Conservation (phyloP, 1,140 invertebrate genomes). For the Battus philenor region DNA sequence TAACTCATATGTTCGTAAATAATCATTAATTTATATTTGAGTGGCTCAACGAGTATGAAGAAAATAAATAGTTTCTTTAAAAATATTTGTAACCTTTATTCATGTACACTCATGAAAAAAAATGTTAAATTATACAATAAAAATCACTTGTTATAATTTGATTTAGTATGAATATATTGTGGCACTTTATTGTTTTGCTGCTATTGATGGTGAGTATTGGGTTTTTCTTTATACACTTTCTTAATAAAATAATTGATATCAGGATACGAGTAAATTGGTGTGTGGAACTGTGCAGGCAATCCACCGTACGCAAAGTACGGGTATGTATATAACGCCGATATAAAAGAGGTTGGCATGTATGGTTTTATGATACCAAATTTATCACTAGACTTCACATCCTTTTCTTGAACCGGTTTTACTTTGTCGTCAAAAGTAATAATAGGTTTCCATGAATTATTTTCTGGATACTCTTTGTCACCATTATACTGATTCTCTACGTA, state of each 20-base stretch:
- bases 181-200: too few relatives aligned
- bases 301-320: slow-evolving; percentile 25
- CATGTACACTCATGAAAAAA: too few relatives aligned
- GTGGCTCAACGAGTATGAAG: too few relatives aligned
- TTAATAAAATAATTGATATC: slow-evolving; percentile 17
- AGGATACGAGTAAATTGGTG: slow-evolving; percentile 11
- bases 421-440: neutral
- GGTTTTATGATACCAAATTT: slow-evolving; percentile 16
- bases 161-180: too few relatives aligned
- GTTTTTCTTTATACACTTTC: slow-evolving; percentile 23
- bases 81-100: too few relatives aligned
- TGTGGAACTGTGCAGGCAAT: slow-evolving; percentile 5
- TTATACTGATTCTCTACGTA: neutral
- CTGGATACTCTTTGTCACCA: neutral
- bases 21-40: too few relatives aligned
- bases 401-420: slow-evolving; percentile 19
- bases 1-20: too few relatives aligned
- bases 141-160: too few relatives aligned
- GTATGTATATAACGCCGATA: slow-evolving; percentile 21
- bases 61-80: too few relatives aligned
- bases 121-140: too few relatives aligned
- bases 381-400: slow-evolving; percentile 20
- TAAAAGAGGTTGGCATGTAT: slow-evolving; percentile 8
- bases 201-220: too few relatives aligned
- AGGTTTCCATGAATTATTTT: slow-evolving; percentile 1